Percentiles rank a stretch among this genome's conserved stretches.
Conservation (phyloP, 2,113 vertebrate genomes). For the Uria lomvia region DNA sequence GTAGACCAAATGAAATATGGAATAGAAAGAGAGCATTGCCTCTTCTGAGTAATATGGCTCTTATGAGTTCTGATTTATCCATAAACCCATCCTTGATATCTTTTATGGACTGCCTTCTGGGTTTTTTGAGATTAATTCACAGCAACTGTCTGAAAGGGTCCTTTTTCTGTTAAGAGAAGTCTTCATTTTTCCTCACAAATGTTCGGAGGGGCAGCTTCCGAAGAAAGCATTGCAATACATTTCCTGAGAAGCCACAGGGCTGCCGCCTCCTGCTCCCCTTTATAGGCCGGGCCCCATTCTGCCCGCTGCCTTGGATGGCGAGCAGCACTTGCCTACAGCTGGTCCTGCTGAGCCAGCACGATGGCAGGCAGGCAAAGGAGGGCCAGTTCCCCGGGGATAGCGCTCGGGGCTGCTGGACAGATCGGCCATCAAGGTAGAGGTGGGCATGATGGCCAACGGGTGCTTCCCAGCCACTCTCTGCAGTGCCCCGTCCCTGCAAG, state of each 20-base stretch:
- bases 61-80: neutral
- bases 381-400: accelerated
- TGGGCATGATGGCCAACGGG: accelerated
- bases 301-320: accelerated
- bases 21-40: neutral
- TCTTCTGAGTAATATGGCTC: accelerated
- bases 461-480: neutral
- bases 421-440: accelerated
- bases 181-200: neutral
- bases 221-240: neutral
- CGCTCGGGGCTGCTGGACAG: accelerated
- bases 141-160: neutral
- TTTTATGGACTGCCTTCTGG: neutral
- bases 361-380: accelerated
- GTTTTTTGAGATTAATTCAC: neutral
- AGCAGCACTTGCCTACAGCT: neutral
- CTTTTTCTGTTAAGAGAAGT: neutral
- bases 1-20: neutral
- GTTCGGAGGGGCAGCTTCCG: neutral
- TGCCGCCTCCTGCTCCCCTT: neutral
- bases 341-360: accelerated
- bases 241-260: neutral
- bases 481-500: neutral
- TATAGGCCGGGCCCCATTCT: accelerated
- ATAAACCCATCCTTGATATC: neutral